Evolutionary conservation across 2,797 vertebrate species (phyloP), one percentile per base, ranked within the genome.

Genomic region (Euthynnus affinis): DNA sequence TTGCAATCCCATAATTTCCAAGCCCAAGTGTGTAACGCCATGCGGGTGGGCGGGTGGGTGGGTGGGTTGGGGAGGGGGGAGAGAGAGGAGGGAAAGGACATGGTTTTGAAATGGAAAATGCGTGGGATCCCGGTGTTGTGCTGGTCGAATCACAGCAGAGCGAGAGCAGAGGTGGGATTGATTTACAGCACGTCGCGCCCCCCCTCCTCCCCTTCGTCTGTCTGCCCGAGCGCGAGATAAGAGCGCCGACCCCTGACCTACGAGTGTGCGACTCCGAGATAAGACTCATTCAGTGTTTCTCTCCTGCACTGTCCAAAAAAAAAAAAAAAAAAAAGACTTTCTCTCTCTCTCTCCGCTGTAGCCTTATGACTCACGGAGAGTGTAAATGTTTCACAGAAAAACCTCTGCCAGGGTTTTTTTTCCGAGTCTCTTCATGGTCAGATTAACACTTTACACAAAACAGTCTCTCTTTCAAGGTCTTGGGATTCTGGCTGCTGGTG

Each of bases 181-280:
- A 84, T 88, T 84, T 88, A 76, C 13, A 5, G 20, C 77, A 1
- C 58, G 27, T 4, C 2, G 7, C 57, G n/a, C 3, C 40, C 40
- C 40, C 12, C 3, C 9, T 7, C 34, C 34, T 1, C 6, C 61
- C 64, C 53, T 73, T 63, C 0, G 3, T 56, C 40, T 73, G 77
- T 51, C 34, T n/a, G 75, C 70, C 52, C 20, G 17, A 57, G 56
- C 9, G 22, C 34, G 74, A 75, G 84, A 88, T 89, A 84, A 85
- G 73, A 80, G 65, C 29, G 58, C 2, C 34, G 20, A 72, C 80
- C 73, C 8, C 63, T 72, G 77, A 78, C 68, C 61, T 60, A 4
- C 0, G 1, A 65, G 72, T 42, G 85, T 62, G 61, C 49, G 48
- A 12, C 57, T 71, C 48, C 0, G 5, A 71, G 87, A 90, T 87